Conservation (phyloP, 2,888 invertebrate genomes). For the Acleris cristana region DNA sequence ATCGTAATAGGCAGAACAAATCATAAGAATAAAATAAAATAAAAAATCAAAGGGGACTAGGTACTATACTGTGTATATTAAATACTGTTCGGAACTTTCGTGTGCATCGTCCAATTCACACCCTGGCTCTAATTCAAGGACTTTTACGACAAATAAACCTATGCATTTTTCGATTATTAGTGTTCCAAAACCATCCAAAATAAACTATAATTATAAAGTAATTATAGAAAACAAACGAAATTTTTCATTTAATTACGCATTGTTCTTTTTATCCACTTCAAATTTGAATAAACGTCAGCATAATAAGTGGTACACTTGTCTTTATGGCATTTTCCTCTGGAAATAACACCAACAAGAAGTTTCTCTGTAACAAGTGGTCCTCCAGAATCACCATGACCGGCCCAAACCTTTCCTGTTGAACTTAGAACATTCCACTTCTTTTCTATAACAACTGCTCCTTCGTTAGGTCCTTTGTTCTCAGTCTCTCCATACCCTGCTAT, state of each 20-base stretch:
- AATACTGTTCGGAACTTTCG: too few species aligned
- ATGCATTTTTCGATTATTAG: too few species aligned
- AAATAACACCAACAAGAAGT: constrained; percentile 18
- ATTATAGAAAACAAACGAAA: neutral
- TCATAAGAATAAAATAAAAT: too few species aligned
- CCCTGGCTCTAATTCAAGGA: neutral
- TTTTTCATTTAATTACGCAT: neutral
- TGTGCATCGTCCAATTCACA: too few species aligned
- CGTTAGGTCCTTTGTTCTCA: neutral
- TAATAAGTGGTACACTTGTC: constrained; percentile 23
- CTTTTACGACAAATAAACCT: too few species aligned
- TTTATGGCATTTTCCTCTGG: constrained; percentile 16
- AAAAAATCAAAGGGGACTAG: too few species aligned
- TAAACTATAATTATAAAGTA: neutral
- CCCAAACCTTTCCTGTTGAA: constrained; percentile 22
- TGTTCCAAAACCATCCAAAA: too few species aligned
- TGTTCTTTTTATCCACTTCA: constrained; percentile 25
- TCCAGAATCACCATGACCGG: constrained; percentile 28
- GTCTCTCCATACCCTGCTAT: constrained; percentile 22
- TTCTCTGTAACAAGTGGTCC: constrained; percentile 8
- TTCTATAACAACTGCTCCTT: constrained; percentile 22
- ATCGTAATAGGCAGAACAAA: too few species aligned
- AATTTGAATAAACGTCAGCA: constrained; percentile 23
- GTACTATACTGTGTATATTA: too few species aligned
- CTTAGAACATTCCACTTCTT: constrained; percentile 6